A percentile compares a stretch with the other conserved stretches of the same genome.
These are phyloP conservation scores for Drosophila funebris DNA, from an alignment of 1,140 invertebrate species.

Conservation along the genomic window DNA sequence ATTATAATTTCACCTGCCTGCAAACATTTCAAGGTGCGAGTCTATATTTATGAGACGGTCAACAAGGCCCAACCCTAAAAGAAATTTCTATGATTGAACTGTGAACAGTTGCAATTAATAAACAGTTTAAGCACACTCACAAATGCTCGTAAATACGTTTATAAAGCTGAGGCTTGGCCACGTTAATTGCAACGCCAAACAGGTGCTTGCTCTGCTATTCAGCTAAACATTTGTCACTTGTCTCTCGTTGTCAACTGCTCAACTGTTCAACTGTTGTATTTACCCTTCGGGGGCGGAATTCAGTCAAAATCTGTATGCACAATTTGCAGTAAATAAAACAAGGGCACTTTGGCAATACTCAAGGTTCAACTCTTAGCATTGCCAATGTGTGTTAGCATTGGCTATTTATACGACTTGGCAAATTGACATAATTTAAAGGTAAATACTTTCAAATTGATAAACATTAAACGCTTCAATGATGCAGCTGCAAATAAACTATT, in stretches of 20 bases:
- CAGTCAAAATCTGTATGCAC: slow-evolving; percentile 35
- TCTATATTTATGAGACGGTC: slow-evolving; percentile 31
- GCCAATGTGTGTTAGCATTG: slow-evolving; percentile 28
- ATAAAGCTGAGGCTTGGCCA: slow-evolving; percentile 38
- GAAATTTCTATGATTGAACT: slow-evolving; percentile 59
- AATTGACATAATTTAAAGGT: background rate
- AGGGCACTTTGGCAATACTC: slow-evolving; percentile 54
- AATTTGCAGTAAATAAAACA: slow-evolving; percentile 66
- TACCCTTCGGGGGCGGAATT: slow-evolving; percentile 20
- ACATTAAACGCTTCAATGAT: background rate
- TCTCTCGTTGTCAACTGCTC: background rate
- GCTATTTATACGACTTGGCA: background rate
- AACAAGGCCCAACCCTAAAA: slow-evolving; percentile 31
- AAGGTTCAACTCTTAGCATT: slow-evolving; percentile 68
- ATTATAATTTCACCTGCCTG: slow-evolving; percentile 64
- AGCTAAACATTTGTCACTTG: background rate
- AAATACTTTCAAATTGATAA: slow-evolving; percentile 28
- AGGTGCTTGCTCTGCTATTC: slow-evolving; percentile 40
- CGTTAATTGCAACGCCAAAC: slow-evolving; percentile 56
- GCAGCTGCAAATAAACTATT: background rate
- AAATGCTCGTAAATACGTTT: slow-evolving; percentile 1
- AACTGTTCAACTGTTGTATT: background rate
- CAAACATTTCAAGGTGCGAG: slow-evolving; percentile 23
- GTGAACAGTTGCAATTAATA: slow-evolving; percentile 57
- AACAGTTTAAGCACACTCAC: slow-evolving; percentile 31